Evolutionary conservation across 2,113 vertebrate genomes (phyloP).

Genomic region (Indicator indicator): DNA sequence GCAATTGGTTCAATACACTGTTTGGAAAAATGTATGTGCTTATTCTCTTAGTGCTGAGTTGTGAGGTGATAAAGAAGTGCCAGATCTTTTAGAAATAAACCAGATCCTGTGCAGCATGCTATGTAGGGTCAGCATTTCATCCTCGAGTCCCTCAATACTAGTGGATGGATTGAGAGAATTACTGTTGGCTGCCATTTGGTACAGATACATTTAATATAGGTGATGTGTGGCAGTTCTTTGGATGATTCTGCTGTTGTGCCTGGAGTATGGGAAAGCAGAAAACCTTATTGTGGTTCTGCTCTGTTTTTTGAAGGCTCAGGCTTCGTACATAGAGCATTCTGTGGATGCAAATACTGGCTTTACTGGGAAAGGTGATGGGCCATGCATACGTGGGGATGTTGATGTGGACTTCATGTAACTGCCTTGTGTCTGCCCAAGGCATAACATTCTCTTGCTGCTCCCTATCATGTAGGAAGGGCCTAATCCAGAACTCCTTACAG

Average conservation of each 20-base stretch:
- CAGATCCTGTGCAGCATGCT: background rate
- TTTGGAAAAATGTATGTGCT: background rate
- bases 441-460: background rate
- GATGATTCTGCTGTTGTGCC: background rate
- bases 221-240: background rate
- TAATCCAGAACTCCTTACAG: background rate
- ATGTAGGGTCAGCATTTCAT: background rate
- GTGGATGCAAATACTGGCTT: background rate
- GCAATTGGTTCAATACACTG: background rate
- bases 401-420: fast-evolving
- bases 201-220: background rate
- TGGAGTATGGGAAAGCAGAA: background rate
- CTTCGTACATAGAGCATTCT: background rate
- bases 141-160: background rate
- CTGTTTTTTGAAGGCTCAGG: background rate
- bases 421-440: background rate
- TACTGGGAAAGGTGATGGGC: background rate
- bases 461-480: no score
- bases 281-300: background rate
- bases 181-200: background rate
- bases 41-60: background rate
- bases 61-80: background rate
- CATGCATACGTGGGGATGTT: fast-evolving
- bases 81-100: background rate
- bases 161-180: background rate